A percentile compares a stretch with the other conserved stretches of the same genome.
phyloP scores from a whole-genome alignment of 2,888 invertebrate genomes.

The Lithodes maja region DNA sequence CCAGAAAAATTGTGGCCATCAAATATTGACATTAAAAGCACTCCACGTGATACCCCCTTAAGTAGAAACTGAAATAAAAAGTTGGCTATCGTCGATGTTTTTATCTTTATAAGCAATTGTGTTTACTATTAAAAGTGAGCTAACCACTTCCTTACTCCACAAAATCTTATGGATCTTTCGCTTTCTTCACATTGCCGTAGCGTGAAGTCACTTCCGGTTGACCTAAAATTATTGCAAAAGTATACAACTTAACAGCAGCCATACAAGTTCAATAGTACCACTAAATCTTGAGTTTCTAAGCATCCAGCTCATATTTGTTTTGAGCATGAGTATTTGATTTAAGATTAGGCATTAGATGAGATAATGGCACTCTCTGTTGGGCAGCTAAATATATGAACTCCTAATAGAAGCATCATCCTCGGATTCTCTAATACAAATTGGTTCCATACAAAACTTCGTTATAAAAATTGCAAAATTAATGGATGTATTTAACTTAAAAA shows the following conservation, averaged over 20 bases:
- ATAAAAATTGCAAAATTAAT: constrained; percentile 41
- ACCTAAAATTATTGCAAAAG: constrained; percentile 4
- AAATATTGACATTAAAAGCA: no score
- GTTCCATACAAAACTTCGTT: constrained; percentile 43
- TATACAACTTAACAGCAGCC: constrained; percentile 19
- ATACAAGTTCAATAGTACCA: constrained; percentile 12
- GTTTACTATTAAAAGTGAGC: constrained; percentile 59
- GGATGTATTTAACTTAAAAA: constrained; percentile 43
- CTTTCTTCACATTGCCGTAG: constrained; percentile 25
- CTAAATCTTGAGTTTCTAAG: constrained; percentile 33
- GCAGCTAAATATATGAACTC: constrained; percentile 38
- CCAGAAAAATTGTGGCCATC: no score
- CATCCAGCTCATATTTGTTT: constrained; percentile 55
- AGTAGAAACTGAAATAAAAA: constrained; percentile 36
- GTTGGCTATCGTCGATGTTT: constrained; percentile 48
- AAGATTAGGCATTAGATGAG: constrained; percentile 57
- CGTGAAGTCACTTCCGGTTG: constrained; percentile 16
- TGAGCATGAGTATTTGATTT: constrained; percentile 67
- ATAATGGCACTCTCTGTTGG: constrained; percentile 53
- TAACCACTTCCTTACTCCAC: constrained; percentile 58
- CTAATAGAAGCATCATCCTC: constrained; percentile 21
- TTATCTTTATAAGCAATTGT: constrained; percentile 31
- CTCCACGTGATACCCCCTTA: not conserved
- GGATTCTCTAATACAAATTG: constrained; percentile 37
- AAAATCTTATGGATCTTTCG: constrained; percentile 20